A percentile compares a stretch with the other conserved stretches of the same genome.
These are phyloP conservation scores for Haliclystus octoradiatus DNA, from an alignment of 30 jellyfish, hydroid and myxozoan species.

Conservation along the genomic window DNA sequence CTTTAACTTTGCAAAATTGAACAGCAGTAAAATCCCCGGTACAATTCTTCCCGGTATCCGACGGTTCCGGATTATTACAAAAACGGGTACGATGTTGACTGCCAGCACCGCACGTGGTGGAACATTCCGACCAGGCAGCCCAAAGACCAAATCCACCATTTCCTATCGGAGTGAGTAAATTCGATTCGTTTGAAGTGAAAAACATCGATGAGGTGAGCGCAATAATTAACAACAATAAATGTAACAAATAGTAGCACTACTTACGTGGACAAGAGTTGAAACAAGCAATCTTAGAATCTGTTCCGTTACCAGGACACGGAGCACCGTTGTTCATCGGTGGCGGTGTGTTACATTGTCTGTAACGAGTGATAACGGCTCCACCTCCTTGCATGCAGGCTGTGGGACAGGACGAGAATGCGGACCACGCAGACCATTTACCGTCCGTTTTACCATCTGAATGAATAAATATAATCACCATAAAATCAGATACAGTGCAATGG, in stretches of 20 bases:
- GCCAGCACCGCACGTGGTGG: conserved; percentile 85
- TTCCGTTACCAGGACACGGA: conserved; percentile 69
- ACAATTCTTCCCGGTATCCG: conserved; percentile 46
- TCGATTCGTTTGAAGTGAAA: too few species aligned
- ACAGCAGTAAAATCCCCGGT: conserved; percentile 48
- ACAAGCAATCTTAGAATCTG: conserved; percentile 49
- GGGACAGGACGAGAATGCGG: conserved; percentile 80
- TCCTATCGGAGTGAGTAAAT: too few species aligned
- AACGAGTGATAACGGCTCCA: conserved; percentile 61
- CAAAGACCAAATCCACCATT: conserved; percentile 93
- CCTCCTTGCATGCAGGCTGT: conserved; percentile 60
- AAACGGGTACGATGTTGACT: conserved; percentile 45
- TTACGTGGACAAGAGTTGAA: conserved; percentile 78
- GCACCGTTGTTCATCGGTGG: conserved; percentile 92
- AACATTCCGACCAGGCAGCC: conserved; percentile 74
- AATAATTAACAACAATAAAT: too few species aligned
- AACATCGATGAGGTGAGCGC: too few species aligned
- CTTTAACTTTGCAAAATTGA: conserved; percentile 55
- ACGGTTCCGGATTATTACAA: conserved; percentile 92
- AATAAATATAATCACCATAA: not conserved
- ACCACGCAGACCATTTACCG: conserved; percentile 90
- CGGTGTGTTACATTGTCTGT: conserved; percentile 81
- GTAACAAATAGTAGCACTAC: too few species aligned
- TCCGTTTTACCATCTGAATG: conserved; percentile 77
- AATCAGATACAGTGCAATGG: not conserved